These are phyloP conservation scores for Sciurus niger DNA, from an alignment of 2,113 vertebrate genomes.

Conservation along the genomic window DNA sequence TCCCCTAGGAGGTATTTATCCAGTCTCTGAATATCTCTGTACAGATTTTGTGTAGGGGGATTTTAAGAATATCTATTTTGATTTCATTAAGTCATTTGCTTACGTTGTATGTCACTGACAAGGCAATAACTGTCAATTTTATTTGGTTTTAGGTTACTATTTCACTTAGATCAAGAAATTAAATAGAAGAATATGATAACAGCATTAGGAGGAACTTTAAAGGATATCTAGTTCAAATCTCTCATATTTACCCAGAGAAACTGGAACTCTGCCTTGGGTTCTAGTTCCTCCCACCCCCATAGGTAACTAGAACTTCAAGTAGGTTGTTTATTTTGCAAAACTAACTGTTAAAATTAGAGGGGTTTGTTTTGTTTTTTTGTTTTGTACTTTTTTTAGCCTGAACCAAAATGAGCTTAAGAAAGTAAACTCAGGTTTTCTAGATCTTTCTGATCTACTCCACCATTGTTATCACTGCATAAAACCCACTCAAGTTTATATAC, in stretches of 20 bases:
- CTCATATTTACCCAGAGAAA: constrained; percentile 43
- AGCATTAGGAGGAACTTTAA: background rate
- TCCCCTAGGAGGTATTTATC: background rate
- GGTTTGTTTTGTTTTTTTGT: too few species aligned
- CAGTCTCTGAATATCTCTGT: background rate
- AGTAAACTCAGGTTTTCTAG: background rate
- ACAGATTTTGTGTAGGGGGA: background rate
- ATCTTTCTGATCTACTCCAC: background rate
- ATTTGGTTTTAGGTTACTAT: background rate
- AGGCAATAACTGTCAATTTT: background rate
- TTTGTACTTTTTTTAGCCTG: background rate
- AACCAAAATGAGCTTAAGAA: background rate
- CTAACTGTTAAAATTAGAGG: background rate
- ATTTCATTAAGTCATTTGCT: background rate
- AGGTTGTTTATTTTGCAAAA: constrained; percentile 3
- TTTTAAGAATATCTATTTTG: background rate
- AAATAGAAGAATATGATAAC: background rate
- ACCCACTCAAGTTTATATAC: background rate
- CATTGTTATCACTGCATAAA: background rate
- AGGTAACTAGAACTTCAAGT: constrained; percentile 33
- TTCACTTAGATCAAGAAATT: background rate
- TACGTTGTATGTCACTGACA: background rate
- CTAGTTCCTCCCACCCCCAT: background rate
- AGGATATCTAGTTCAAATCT: background rate
- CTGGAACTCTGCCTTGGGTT: background rate